Evolutionary conservation across 2,797 vertebrate genomes (phyloP), one percentile per base, ranked within the genome.

Genomic region (Manis pentadactyla): DNA sequence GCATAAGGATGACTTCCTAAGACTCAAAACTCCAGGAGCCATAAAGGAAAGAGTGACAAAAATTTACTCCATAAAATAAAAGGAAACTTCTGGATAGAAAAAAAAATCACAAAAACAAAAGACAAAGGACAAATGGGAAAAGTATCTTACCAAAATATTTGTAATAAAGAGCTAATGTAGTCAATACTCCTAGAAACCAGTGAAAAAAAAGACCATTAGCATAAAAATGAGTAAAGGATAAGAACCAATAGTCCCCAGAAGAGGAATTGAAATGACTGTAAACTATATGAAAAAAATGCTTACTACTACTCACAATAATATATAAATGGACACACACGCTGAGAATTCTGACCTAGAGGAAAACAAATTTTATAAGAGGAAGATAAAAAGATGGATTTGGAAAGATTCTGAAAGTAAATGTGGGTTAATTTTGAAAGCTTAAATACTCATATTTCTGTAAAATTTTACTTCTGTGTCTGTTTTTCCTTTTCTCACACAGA

Each of bases 401-500:
- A 18, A 83, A 92, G 37, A 94, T 71, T 81, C 64, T 90, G 86
- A 77, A 64, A 39, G 14, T 39, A 81, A 85, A 82, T 42, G 17
- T 39, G 17, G 14, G 25, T 73, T 85, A 63, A 57, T 81, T 71
- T 81, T 51, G 10, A 85, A 95, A 93, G 13, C 15, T 63, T 68
- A 91, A 90, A 74, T 71, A 66, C 69, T 85, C 7, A 9, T 83
- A 93, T 64, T 79, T 93, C 37, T 59, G 27, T 74, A 88, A 68
- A 86, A 64, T 82, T 90, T 83, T 87, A 85, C 37, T 83, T 95
- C 95, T 74, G 2, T 61, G n/a, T 77, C 55, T 79, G 9, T 74
- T 51, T 78, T 95, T 92, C 49, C n/a, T 81, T 85, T 74, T 83
- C 83, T 91, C 91, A 11, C 9, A 61, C 49, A 23, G 10, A 93